Percentiles rank a stretch among this genome's conserved stretches.
phyloP scores from a whole-genome alignment of 1,140 invertebrate genomes.

The Theocolax elegans region DNA sequence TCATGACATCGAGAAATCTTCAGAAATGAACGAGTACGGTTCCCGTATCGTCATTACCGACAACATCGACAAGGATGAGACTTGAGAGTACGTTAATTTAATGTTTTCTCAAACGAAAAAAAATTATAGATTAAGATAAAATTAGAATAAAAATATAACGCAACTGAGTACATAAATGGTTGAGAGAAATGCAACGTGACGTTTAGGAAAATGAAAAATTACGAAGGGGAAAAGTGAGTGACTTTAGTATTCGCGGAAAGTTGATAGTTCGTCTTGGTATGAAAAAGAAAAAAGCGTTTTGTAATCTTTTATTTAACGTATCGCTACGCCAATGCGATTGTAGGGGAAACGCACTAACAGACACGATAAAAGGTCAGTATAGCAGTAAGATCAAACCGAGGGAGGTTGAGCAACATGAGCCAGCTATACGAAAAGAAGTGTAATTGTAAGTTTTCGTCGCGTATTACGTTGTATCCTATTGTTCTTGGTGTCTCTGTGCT shows the following conservation, averaged over 20 bases:
- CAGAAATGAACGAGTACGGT: slow-evolving; percentile 6
- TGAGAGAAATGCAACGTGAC: too few species aligned
- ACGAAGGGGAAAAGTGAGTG: too few species aligned
- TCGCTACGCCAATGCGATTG: neutral
- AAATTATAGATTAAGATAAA: too few species aligned
- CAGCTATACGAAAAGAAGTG: slow-evolving; percentile 27
- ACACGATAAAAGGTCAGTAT: slow-evolving; percentile 37
- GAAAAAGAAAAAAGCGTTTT: neutral
- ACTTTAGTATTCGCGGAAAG: too few species aligned
- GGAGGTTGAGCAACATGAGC: slow-evolving; percentile 26
- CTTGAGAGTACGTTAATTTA: neutral
- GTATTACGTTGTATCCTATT: neutral
- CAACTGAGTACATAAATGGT: too few species aligned
- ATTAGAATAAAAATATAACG: too few species aligned
- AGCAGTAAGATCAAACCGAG: slow-evolving; percentile 15
- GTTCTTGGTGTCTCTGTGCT: too few species aligned
- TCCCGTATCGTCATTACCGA: slow-evolving; percentile 12
- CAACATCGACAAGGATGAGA: neutral
- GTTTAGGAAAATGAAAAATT: too few species aligned
- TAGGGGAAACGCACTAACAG: neutral
- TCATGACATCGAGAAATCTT: slow-evolving; percentile 10
- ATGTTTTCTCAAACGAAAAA: too few species aligned
- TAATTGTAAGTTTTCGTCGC: slow-evolving; percentile 26
- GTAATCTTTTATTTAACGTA: neutral
- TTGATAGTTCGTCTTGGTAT: too few species aligned